phyloP scores from a whole-genome alignment of 2,797 vertebrate genomes.

The Nyctalus aviator region DNA sequence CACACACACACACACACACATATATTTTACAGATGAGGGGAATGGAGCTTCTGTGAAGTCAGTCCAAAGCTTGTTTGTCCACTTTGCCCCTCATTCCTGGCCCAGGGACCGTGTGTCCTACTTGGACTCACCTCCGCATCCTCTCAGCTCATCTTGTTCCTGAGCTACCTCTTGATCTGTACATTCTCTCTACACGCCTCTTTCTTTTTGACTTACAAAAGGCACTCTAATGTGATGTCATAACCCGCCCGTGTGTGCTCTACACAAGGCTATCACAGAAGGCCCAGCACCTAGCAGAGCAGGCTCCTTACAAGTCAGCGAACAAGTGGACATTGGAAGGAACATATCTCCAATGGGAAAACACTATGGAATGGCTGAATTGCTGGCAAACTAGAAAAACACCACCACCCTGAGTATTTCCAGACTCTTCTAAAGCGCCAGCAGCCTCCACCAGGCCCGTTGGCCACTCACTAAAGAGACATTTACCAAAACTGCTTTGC shows the following conservation, averaged over 20 bases:
- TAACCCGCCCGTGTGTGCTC: not conserved
- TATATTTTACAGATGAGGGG: not conserved
- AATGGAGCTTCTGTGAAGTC: not conserved
- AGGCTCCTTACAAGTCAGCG: not conserved
- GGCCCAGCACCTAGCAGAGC: not conserved
- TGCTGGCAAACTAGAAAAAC: slow-evolving; percentile 1
- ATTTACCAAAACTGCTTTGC: not conserved
- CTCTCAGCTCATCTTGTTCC: not conserved
- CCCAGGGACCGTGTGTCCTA: not conserved
- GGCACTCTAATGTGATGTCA: no score
- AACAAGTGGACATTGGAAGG: not conserved
- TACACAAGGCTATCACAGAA: not conserved
- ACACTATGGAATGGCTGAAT: slow-evolving; percentile 46
- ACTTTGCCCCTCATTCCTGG: not conserved
- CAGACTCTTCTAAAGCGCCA: not conserved
- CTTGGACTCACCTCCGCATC: not conserved
- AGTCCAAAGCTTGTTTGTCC: not conserved
- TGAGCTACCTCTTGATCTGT: not conserved
- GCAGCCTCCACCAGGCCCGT: not conserved
- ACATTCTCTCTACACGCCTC: not conserved
- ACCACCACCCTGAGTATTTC: not conserved
- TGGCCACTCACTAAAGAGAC: not conserved
- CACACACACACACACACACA: no score
- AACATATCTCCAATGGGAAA: slow-evolving; percentile 36
- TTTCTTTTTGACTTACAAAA: rapidly evolving